Evolutionary conservation across 2,888 invertebrate species (phyloP).

Genomic region (Serrognathus titanus): DNA sequence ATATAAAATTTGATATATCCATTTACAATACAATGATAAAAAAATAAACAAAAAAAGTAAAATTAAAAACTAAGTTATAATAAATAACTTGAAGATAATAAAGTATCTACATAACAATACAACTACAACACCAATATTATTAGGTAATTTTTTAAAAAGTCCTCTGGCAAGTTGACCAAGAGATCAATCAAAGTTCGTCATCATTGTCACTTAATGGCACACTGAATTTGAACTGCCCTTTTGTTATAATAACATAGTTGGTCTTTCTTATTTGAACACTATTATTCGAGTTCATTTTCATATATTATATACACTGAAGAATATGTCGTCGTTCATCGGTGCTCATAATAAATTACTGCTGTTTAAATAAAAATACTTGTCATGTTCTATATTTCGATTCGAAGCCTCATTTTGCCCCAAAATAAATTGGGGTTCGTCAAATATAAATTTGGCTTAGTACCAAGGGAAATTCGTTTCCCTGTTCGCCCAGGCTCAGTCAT

Average conservation of each 20-base stretch:
- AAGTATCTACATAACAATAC: constrained; percentile 51
- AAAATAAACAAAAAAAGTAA: constrained; percentile 32
- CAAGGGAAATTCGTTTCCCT: constrained; percentile 48
- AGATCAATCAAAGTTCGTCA: constrained; percentile 29
- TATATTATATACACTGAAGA: constrained; percentile 9
- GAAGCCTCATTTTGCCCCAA: constrained; percentile 6
- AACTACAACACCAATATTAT: constrained; percentile 48
- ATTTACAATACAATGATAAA: constrained; percentile 43
- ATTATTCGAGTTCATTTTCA: constrained; percentile 3
- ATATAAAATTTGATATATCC: constrained; percentile 40
- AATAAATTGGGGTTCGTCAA: constrained; percentile 8
- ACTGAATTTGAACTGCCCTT: constrained; percentile 38
- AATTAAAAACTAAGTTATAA: constrained; percentile 31
- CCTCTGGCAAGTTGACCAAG: constrained; percentile 39
- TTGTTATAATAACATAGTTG: constrained; percentile 16
- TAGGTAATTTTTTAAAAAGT: constrained; percentile 32
- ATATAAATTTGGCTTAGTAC: constrained; percentile 34
- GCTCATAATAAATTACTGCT: constrained; percentile 13
- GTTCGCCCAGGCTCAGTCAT: constrained; percentile 71
- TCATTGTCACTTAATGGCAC: constrained; percentile 40
- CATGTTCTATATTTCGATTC: constrained; percentile 20
- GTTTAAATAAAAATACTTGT: constrained; percentile 27
- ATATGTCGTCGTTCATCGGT: neutral
- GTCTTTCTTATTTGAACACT: constrained; percentile 2
- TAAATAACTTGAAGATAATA: constrained; percentile 46